Base-by-base conservation (phyloP, 2,888 invertebrate species). In the Campoplex nolae region DNA sequence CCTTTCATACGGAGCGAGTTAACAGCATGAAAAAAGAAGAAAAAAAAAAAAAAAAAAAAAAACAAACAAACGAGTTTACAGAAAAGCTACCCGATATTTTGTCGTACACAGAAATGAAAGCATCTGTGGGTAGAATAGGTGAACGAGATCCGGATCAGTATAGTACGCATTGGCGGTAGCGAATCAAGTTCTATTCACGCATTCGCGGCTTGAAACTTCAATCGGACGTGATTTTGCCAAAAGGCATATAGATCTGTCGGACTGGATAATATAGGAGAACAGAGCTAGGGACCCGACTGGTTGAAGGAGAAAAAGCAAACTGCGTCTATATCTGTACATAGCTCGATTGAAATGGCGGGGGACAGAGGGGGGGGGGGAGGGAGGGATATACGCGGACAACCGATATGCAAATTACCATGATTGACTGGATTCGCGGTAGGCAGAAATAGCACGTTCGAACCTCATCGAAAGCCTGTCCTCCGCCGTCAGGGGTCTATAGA, bases 161-260 rank as follows among this genome's bases (percentile, higher is more conserved):
- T 83, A 81, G 67, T 88, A 77, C 62, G 70, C 42, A 85, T 78
- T 79, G 86, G 85, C 85, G 84, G 83, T 89, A 88, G 90, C 90
- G 90, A 93, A 93, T 93, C 92, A 93, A 91, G 92, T 91, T 90
- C 93, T 91, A 93, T 93, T 93, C 93, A 93, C 90, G 92, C 90
- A 90, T 92, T 91, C 89, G 90, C 89, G 90, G 90, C 90, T 90
- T 91, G 89, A 91, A 92, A 91, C 91, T 90, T 89, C 92, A 92
- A 91, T 92, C 91, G 91, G 92, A 91, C 91, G 90, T 92, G 92
- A 93, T 93, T 93, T 90, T 87, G 89, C 90, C 89, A 90, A 91
- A 91, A 90, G 90, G 87, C 85, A 83, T 89, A 89, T 85, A 89
- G 90, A 88, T 84, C 88, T 82, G 85, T 71, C 84, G 84, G 87